A percentile compares a stretch with the other conserved stretches of the same genome.
phyloP scores from a whole-genome alignment of 2,888 invertebrate genomes.

The Toxonevra muliebris region DNA sequence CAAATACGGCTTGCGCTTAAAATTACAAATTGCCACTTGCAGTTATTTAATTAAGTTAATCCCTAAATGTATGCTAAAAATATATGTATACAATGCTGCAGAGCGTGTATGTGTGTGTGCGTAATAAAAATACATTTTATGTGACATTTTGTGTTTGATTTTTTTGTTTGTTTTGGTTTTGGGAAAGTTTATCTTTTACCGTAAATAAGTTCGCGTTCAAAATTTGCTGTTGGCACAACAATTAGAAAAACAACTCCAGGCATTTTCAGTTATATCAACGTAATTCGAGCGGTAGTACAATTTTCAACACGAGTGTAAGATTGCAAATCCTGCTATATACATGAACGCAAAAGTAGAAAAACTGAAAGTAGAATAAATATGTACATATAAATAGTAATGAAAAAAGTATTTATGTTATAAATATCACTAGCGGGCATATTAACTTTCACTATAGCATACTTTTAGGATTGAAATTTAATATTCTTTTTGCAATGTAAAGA shows the following conservation, averaged over 20 bases:
- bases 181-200: constrained; percentile 50
- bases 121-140: background rate
- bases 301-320: too few relatives aligned
- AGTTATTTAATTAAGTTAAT: constrained; percentile 41
- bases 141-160: too few relatives aligned
- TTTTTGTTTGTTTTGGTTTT: background rate
- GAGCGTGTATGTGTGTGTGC: background rate
- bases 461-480: too few relatives aligned
- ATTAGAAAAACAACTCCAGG: constrained; percentile 76
- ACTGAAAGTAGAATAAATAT: too few relatives aligned
- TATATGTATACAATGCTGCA: background rate
- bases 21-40: constrained; percentile 40
- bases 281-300: background rate
- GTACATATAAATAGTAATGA: too few relatives aligned
- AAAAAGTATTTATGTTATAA: too few relatives aligned
- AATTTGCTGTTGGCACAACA: constrained; percentile 75
- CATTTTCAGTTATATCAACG: constrained; percentile 60
- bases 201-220: constrained; percentile 69
- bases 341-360: too few relatives aligned
- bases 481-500: too few relatives aligned
- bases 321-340: too few relatives aligned
- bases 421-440: too few relatives aligned
- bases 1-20: constrained; percentile 26
- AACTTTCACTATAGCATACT: too few relatives aligned
- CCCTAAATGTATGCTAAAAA: constrained; percentile 26